Base-by-base conservation (phyloP, 2,888 invertebrate genomes). In the Exephanes ischioxanthus region DNA sequence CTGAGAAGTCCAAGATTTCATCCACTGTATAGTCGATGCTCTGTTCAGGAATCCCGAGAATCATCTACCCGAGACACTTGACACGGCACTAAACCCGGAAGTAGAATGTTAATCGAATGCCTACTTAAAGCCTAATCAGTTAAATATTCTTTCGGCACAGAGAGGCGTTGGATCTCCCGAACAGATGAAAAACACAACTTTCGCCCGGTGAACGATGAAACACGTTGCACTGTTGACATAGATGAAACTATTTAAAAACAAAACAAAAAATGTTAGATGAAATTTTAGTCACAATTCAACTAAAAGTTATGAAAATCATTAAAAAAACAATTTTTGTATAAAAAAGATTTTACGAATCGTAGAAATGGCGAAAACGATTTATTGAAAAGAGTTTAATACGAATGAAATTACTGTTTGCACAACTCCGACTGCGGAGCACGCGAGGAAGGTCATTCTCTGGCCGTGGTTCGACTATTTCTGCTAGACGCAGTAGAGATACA, bases 361-460 rank as follows among this genome's bases (percentile, higher is more conserved):
- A 6, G 11, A 3, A 58, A 33, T 61, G 5, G 30, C 16, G 1
- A 16, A 7, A 14, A 30, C 26, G 26, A 33, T 61, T 61, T 7
- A 26, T 61, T 14, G n/a, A 33, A 16, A 30, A 33, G 1, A 26
- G 14, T 61, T 61, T 16, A 33, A 16, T 61, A 30, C 14, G 30
- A 22, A 26, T 11, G 58, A 61, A 33, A 61, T 61, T 4, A 5
- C 30, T 61, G 5, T 61, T 33, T 16, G 33, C 26, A 33, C 16
- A 16, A 2, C 14, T 61, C 33, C 3, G 61, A 61, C 30, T 16
- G 61, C 30, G 33, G 16, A 61, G 61, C 61, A 30, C 61, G 61
- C 61, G 61, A 30, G 61, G 61, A 61, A 61, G 61, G 61, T 61
- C 61, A 26, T 33, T 16, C 61, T 61, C 61, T 61, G 61, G 30